Conservation (phyloP, 2,888 invertebrate species). For the Heliconius aoede region DNA sequence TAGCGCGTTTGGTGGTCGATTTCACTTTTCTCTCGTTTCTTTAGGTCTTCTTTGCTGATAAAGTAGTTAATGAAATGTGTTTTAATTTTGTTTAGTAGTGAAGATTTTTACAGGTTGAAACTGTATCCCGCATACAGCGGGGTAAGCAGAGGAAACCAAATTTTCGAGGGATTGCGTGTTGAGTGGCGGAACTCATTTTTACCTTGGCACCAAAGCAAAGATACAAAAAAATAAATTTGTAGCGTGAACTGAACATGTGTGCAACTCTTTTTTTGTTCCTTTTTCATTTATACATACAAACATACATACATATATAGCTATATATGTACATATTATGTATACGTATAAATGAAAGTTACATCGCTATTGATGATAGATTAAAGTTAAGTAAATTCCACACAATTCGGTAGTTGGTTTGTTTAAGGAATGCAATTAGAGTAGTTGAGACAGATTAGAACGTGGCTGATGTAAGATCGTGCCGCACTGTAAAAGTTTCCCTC, state of each 20-base stretch:
- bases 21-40: conserved; percentile 5
- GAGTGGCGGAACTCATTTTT: too few relatives aligned
- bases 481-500: conserved; percentile 32
- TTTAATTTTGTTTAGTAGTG: not conserved
- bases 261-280: too few relatives aligned
- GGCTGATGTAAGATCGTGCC: conserved; percentile 72
- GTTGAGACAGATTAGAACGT: conserved; percentile 71
- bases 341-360: not conserved
- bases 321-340: not conserved
- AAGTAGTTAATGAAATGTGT: not conserved
- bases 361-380: conserved; percentile 63
- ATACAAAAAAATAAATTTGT: too few relatives aligned
- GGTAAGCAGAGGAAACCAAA: too few relatives aligned
- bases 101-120: too few relatives aligned
- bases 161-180: too few relatives aligned
- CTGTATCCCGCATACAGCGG: too few relatives aligned
- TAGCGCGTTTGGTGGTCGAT: conserved; percentile 42
- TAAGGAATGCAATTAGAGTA: conserved; percentile 78
- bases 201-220: too few relatives aligned
- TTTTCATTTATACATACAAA: too few relatives aligned
- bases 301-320: not conserved
- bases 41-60: not conserved
- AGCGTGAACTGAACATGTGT: too few relatives aligned
- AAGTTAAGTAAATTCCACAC: conserved; percentile 70
- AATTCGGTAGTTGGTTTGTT: conserved; percentile 49